These are phyloP conservation scores for Holothuria leucospilota DNA, from an alignment of 53 echinoderm and acorn worm species.

Conservation along the genomic window DNA sequence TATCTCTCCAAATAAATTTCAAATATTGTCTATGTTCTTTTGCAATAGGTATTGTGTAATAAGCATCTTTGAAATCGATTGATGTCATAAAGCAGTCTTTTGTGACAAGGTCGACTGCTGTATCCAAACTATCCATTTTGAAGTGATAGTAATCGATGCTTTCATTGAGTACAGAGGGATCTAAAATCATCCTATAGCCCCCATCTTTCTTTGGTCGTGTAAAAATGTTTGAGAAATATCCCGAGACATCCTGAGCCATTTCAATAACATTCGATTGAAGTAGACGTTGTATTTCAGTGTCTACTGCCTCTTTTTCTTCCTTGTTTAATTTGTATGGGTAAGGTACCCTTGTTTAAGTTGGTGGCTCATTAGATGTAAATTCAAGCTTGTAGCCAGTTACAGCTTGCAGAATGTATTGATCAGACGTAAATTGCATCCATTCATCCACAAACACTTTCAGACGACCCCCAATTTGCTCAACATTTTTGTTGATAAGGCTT, in stretches of 20 bases:
- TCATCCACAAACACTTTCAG: background rate
- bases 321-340: no score
- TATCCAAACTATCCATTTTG: no score
- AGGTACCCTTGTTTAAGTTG: background rate
- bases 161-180: constrained; percentile 59
- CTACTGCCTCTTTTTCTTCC: background rate
- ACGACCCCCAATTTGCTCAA: background rate
- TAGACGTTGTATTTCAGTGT: constrained; percentile 53
- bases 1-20: constrained; percentile 50
- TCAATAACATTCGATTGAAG: background rate
- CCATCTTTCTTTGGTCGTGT: constrained; percentile 76
- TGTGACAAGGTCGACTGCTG: no score
- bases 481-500: background rate
- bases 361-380: constrained; percentile 13
- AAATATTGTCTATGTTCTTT: no score
- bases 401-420: constrained; percentile 50
- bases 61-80: no score
- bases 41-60: no score
- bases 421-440: constrained; percentile 26
- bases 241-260: no score
- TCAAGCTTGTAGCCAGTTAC: constrained; percentile 49
- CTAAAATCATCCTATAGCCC: constrained; percentile 46
- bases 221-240: no score
- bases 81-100: constrained; percentile 51
- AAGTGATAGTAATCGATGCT: no score